Percentiles rank a stretch among this genome's conserved stretches.
Evolutionary conservation across 2,797 vertebrate species (phyloP).

Genomic region (Cyclura pinguis): DNA sequence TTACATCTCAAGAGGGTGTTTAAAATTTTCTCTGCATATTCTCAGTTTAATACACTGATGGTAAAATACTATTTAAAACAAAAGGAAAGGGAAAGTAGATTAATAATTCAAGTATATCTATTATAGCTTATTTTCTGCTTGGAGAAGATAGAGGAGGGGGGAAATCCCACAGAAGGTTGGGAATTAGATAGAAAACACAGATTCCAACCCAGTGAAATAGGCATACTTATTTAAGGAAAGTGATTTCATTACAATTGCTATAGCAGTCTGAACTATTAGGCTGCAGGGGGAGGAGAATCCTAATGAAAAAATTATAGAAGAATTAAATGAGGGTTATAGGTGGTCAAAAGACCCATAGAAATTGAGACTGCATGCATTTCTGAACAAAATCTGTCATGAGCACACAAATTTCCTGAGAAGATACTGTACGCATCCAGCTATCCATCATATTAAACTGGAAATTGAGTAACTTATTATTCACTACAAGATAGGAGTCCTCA

Average conservation of each 20-base stretch:
- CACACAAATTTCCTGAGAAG: slow-evolving; percentile 71
- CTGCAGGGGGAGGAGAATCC: slow-evolving; percentile 39
- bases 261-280: slow-evolving; percentile 70
- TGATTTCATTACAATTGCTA: slow-evolving; percentile 74
- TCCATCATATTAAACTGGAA: slow-evolving; percentile 10
- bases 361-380: slow-evolving; percentile 64
- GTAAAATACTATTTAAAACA: slow-evolving; percentile 30
- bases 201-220: slow-evolving; percentile 65
- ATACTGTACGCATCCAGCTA: slow-evolving; percentile 69
- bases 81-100: slow-evolving; percentile 28
- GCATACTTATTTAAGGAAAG: slow-evolving; percentile 64
- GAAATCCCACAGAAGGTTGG: slow-evolving; percentile 5
- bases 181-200: slow-evolving; percentile 63
- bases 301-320: slow-evolving; percentile 69
- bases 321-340: slow-evolving; percentile 57
- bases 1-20: slow-evolving; percentile 25
- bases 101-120: slow-evolving; percentile 50
- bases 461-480: slow-evolving; percentile 51
- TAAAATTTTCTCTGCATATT: slow-evolving; percentile 27
- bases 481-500: not conserved
- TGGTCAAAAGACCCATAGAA: slow-evolving; percentile 49
- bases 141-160: not conserved
- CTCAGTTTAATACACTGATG: not conserved
- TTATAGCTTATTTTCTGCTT: slow-evolving; percentile 5
- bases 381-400: slow-evolving; percentile 61